A percentile compares a stretch with the other conserved stretches of the same genome.
Conservation (phyloP, 2,797 vertebrate species). For the Protosalanx chinensis region DNA sequence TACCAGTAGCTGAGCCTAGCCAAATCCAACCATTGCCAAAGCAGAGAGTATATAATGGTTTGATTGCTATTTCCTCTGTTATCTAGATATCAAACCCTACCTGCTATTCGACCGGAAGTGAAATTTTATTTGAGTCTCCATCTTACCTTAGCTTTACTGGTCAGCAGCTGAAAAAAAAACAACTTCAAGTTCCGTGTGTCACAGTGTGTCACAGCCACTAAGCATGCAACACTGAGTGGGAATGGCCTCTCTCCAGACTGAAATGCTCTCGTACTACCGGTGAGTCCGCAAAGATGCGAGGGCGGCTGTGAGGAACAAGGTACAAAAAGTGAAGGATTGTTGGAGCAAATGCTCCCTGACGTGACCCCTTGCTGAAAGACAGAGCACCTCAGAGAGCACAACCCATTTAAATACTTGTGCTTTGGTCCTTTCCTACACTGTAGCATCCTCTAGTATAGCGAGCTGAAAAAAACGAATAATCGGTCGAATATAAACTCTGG, state of each 20-base stretch:
- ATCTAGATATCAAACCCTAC: slow-evolving; percentile 15
- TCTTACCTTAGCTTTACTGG: slow-evolving; percentile 39
- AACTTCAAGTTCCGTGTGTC: slow-evolving; percentile 44
- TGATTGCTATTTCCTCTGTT: slow-evolving; percentile 19
- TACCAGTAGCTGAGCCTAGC: not conserved
- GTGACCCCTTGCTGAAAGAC: slow-evolving; percentile 37
- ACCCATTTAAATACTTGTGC: not conserved
- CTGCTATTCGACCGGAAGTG: slow-evolving; percentile 12
- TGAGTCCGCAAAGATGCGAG: slow-evolving; percentile 25
- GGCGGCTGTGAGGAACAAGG: slow-evolving; percentile 40
- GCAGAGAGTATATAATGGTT: not conserved
- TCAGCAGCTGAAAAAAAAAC: slow-evolving; percentile 52
- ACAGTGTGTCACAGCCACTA: slow-evolving; percentile 37
- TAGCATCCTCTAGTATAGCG: not conserved
- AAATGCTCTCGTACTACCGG: slow-evolving; percentile 37
- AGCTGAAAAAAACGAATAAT: not conserved
- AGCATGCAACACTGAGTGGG: slow-evolving; percentile 26
- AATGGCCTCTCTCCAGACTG: not conserved
- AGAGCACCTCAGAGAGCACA: slow-evolving; percentile 55
- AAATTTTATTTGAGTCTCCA: slow-evolving; percentile 39
- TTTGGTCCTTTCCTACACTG: no score
- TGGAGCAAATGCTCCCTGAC: slow-evolving; percentile 51
- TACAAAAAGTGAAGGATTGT: slow-evolving; percentile 52
- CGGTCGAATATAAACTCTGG: slow-evolving; percentile 14
- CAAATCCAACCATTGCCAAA: slow-evolving; percentile 10